A percentile compares a stretch with the other conserved stretches of the same genome.
phyloP scores from a whole-genome alignment of 2,113 vertebrate genomes.

The Hyla sarda region DNA sequence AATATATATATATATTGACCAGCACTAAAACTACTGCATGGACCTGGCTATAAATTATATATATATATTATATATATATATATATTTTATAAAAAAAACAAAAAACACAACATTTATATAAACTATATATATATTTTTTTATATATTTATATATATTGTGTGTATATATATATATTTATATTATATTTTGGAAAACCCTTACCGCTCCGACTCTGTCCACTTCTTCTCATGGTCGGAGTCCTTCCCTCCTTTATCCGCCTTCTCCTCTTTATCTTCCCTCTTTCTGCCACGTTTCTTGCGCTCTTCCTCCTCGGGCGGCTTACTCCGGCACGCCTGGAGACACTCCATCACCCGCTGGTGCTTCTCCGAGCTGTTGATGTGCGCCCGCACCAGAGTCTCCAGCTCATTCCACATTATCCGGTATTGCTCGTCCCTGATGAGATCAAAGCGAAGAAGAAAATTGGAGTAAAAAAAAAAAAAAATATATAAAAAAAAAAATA shows the following conservation, averaged over 20 bases:
- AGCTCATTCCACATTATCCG: conserved; percentile 99
- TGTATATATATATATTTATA: too few species aligned
- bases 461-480: too few species aligned
- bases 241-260: conserved; percentile 85
- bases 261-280: conserved; percentile 95
- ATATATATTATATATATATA: too few species aligned
- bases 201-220: conserved; percentile 94
- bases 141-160: too few species aligned
- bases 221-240: conserved; percentile 87
- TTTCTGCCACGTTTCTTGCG: conserved; percentile 94
- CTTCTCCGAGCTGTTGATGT: conserved; percentile 86
- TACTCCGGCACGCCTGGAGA: conserved; percentile 92
- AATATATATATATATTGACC: too few species aligned
- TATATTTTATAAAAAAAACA: too few species aligned
- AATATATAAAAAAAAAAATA: too few species aligned
- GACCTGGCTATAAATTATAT: too few species aligned
- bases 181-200: neutral
- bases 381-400: conserved; percentile 94
- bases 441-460: neutral
- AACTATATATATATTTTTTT: too few species aligned
- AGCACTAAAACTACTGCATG: too few species aligned
- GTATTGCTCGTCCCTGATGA: conserved; percentile 91
- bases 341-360: conserved; percentile 95
- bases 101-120: too few species aligned
- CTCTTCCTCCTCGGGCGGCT: conserved; percentile 95